Conservation (phyloP, 2,113 vertebrate species). For the Chaetodon trifascialis region DNA sequence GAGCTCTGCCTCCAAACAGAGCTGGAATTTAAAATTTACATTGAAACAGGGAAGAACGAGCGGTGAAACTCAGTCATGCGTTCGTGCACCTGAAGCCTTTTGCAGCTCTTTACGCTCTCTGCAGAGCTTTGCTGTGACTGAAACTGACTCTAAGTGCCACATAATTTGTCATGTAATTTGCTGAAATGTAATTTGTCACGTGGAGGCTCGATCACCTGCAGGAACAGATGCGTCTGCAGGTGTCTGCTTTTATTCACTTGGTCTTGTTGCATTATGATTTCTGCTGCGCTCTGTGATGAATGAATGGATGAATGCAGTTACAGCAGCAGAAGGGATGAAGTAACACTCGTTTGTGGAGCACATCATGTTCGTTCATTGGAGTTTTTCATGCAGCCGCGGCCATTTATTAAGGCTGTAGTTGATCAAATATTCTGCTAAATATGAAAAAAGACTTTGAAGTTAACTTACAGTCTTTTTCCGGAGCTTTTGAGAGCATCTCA, state of each 20-base stretch:
- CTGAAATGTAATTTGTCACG: constrained; percentile 22
- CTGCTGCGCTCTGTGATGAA: neutral
- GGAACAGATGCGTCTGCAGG: constrained; percentile 43
- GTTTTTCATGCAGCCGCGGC: too few relatives aligned
- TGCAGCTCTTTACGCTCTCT: neutral
- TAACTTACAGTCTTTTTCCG: neutral
- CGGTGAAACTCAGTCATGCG: neutral
- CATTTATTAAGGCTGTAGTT: too few relatives aligned
- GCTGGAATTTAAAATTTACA: too few relatives aligned
- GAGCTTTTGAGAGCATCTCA: neutral
- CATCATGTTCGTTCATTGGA: neutral
- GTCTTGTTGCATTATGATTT: neutral
- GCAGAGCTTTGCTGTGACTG: neutral
- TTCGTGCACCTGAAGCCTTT: neutral
- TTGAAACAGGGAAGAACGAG: too few relatives aligned
- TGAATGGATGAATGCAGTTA: too few relatives aligned
- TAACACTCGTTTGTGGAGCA: neutral
- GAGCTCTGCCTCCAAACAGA: neutral
- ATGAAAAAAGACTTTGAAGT: neutral
- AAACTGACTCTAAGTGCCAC: constrained; percentile 3
- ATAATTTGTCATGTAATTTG: constrained; percentile 16
- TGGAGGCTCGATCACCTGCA: neutral
- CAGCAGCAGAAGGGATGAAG: neutral
- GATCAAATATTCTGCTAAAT: neutral
- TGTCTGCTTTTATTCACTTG: constrained; percentile 16